Evolutionary conservation across 2,113 vertebrate species (phyloP).

Genomic region (Cygnus atratus): DNA sequence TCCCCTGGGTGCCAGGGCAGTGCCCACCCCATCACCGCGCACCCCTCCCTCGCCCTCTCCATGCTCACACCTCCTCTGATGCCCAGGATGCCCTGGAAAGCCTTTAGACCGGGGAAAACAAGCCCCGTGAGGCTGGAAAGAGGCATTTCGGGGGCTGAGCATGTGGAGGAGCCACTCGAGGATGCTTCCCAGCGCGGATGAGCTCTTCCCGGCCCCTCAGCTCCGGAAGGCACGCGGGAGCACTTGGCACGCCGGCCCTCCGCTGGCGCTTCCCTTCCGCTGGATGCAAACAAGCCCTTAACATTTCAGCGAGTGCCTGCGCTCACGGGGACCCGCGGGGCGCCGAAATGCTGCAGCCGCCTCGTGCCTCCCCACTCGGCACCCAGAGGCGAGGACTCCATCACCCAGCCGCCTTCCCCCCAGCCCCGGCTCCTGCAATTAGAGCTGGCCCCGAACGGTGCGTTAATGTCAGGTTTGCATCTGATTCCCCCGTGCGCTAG

Average conservation of each 20-base stretch:
- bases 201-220: not conserved
- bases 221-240: not conserved
- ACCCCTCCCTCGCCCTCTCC: not conserved
- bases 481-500: slow-evolving; percentile 25
- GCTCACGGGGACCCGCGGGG: not conserved
- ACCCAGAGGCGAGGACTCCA: not conserved
- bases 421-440: not conserved
- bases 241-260: not conserved
- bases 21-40: rapidly evolving
- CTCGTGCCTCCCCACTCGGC: not conserved
- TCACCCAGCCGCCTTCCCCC: not conserved
- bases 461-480: slow-evolving; percentile 50
- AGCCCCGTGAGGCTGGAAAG: not conserved
- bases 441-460: not conserved
- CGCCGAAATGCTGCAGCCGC: not conserved
- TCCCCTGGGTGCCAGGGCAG: not conserved
- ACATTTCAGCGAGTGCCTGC: slow-evolving; percentile 36
- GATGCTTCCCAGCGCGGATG: not conserved
- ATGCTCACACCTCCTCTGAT: rapidly evolving
- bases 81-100: not conserved
- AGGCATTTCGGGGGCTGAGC: not conserved
- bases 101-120: not conserved
- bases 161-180: not conserved
- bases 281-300: slow-evolving; percentile 46
- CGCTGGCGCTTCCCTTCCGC: not conserved